Conservation (phyloP, 2,113 vertebrate genomes). For the Acanthisitta chloris region DNA sequence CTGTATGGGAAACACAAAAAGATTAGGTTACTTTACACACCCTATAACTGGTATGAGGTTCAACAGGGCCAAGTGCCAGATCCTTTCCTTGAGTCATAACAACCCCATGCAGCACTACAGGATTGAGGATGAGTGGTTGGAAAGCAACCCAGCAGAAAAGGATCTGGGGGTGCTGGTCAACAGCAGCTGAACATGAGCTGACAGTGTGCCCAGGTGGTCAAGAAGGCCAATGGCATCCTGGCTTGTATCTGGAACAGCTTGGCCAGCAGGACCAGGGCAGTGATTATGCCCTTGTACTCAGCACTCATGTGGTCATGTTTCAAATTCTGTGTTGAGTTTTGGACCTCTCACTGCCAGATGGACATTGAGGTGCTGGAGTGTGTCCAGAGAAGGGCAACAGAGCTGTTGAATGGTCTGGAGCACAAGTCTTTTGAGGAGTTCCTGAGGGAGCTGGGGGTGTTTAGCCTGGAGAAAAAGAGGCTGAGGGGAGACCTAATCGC, state of each 20-base stretch:
- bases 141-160: not conserved
- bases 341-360: not conserved
- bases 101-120: accelerated
- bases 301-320: accelerated
- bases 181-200: accelerated
- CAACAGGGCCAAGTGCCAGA: not conserved
- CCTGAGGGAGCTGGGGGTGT: accelerated
- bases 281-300: accelerated
- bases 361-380: accelerated
- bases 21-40: not conserved
- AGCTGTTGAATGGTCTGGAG: not conserved
- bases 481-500: not conserved
- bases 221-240: accelerated
- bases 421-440: accelerated
- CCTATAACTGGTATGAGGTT: not conserved
- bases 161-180: not conserved
- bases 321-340: accelerated
- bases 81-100: not conserved
- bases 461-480: not conserved
- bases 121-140: too few relatives aligned
- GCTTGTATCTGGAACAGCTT: accelerated
- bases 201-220: not conserved
- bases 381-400: accelerated
- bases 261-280: not conserved
- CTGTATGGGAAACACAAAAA: not conserved